Base-by-base conservation (phyloP, 2,797 vertebrate species). In the Streptopelia turtur region DNA sequence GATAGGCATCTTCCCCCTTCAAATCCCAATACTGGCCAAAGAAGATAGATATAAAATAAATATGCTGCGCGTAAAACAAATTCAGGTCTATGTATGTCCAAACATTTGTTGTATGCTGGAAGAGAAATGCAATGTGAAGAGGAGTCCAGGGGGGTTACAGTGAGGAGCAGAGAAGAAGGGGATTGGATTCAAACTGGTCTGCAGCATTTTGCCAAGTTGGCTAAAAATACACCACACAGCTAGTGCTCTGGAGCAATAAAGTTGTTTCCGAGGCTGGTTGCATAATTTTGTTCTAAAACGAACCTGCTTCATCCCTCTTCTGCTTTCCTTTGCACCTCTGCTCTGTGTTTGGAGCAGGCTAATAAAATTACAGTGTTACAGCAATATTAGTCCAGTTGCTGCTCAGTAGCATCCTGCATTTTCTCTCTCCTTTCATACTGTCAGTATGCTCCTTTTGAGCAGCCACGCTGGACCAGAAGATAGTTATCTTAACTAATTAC, bases 71-170 rank as follows among this genome's bases (percentile, higher is more conserved):
- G 11, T 64, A 45, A 83, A 85, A 15, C 30, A 16, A 55, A 24
- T 47, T 37, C 20, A 23, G 55, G 30, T 35, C 59, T 68, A n/a
- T 61, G 3, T 52, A 16, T 43, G 18, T 66, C 22, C 33, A 27
- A 89, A 39, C 27, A 83, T 61, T 35, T 3, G 3, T 83, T 0
- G 0, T 64, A 6, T 3, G 0, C 41, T 69, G 56, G 41, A 85
- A 27, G n/a, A 83, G 55, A 85, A 80, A 33, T 15, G 3, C 37
- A 39, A 5, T 16, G 4, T 41, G 81, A 75, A 35, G 69, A 75
- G 66, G 43, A 77, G 59, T 50, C 37, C n/a, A 49, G 30, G 43
- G n/a, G 25, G n/a, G 59, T 75, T 79, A 39, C 7, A 13, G 27
- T 49, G 52, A 66, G 28, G 84, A 89, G 23, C 56, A 52, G 37